phyloP scores from a whole-genome alignment of 2,888 invertebrate genomes.

The Drosophila eohydei region DNA sequence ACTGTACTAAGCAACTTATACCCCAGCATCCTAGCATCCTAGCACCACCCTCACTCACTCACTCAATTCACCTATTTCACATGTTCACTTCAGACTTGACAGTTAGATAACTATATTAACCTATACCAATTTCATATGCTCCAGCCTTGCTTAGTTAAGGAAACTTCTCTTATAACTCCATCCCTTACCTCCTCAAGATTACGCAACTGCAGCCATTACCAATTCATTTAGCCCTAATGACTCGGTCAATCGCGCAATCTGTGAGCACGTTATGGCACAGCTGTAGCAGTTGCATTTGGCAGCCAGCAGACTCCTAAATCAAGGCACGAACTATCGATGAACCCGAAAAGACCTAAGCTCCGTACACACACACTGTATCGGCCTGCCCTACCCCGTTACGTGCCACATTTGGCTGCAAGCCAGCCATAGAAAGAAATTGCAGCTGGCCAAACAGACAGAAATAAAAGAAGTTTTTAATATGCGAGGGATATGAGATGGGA shows the following conservation, averaged over 20 bases:
- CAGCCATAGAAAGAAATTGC: constrained; percentile 55
- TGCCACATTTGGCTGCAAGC: constrained; percentile 68
- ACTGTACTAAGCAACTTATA: no score
- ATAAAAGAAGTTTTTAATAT: constrained; percentile 73
- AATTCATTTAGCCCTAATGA: constrained; percentile 18
- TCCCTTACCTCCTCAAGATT: not conserved
- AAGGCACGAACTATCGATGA: constrained; percentile 78
- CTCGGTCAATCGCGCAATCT: constrained; percentile 26
- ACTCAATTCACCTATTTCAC: no score
- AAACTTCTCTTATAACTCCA: not conserved
- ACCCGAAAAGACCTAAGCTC: constrained; percentile 37
- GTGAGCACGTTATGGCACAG: constrained; percentile 46
- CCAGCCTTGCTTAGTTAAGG: not conserved
- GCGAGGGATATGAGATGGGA: not conserved
- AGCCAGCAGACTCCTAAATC: constrained; percentile 75
- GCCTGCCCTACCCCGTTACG: constrained; percentile 20
- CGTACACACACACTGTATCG: not conserved
- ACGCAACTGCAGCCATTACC: not conserved
- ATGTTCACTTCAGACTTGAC: no score
- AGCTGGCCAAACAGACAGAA: constrained; percentile 46
- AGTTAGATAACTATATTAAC: not conserved
- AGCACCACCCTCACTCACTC: no score
- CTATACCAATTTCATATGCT: not conserved
- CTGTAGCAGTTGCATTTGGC: constrained; percentile 70
- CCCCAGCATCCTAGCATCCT: no score